phyloP scores from a whole-genome alignment of 2,113 vertebrate genomes.

The Bubo blakistoni region DNA sequence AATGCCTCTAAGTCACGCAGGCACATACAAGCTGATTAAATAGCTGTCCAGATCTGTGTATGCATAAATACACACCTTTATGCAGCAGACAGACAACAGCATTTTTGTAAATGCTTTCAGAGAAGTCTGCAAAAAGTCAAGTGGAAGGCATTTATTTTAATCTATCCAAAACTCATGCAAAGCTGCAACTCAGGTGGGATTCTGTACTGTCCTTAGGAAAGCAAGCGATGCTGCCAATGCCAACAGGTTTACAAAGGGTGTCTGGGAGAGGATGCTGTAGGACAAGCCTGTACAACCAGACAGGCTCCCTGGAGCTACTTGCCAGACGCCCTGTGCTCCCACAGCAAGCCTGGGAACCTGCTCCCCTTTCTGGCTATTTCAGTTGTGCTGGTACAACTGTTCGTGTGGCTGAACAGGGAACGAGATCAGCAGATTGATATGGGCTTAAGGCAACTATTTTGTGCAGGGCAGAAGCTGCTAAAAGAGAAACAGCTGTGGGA shows the following conservation, averaged over 20 bases:
- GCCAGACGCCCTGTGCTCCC: neutral
- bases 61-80: neutral
- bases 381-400: neutral
- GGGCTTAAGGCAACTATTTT: neutral
- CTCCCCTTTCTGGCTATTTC: neutral
- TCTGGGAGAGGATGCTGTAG: neutral
- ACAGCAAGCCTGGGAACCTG: neutral
- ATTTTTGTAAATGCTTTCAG: neutral
- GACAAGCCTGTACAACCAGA: slow-evolving; percentile 2
- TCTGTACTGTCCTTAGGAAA: neutral
- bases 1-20: neutral
- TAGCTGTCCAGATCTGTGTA: neutral
- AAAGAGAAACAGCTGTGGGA: neutral
- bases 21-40: neutral
- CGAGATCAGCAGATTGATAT: neutral
- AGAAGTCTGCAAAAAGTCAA: neutral
- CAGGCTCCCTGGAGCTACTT: neutral
- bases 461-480: neutral
- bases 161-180: neutral
- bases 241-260: neutral
- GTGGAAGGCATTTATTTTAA: neutral
- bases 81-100: neutral
- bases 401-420: neutral
- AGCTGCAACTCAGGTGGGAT: neutral
- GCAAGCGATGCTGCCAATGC: neutral